Percentiles rank a stretch among this genome's conserved stretches.
Evolutionary conservation across 2,888 invertebrate genomes (phyloP).

Genomic region (Pristionchus exspectatus): DNA sequence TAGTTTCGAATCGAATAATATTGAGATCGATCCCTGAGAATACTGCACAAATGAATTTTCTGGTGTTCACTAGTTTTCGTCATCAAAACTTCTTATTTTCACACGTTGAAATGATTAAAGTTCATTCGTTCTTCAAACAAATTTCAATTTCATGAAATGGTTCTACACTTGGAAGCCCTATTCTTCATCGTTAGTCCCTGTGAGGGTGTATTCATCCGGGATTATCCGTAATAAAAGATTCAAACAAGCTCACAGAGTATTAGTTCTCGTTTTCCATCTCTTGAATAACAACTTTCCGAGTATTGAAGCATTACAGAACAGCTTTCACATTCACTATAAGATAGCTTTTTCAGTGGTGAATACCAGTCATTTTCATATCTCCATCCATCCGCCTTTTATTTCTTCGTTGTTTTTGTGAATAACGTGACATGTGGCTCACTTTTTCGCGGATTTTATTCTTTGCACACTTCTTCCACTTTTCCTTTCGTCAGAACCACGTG

Average conservation of each 20-base stretch:
- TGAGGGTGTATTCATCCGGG: not conserved
- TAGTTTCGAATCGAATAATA: too few relatives aligned
- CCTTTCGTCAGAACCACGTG: not conserved
- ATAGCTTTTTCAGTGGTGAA: not conserved
- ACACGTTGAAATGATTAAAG: too few relatives aligned
- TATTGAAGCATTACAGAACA: not conserved
- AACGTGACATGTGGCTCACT: not conserved
- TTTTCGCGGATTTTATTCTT: not conserved
- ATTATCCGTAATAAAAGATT: not conserved
- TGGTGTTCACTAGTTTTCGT: too few relatives aligned
- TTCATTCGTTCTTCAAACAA: too few relatives aligned
- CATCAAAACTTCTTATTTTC: too few relatives aligned
- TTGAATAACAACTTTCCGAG: not conserved
- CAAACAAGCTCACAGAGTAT: not conserved
- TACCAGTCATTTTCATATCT: not conserved
- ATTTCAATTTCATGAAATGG: not conserved
- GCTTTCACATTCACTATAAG: not conserved
- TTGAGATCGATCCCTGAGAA: too few relatives aligned
- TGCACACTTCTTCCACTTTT: not conserved
- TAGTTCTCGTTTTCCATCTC: conserved; percentile 13
- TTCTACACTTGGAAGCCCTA: not conserved
- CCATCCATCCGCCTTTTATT: not conserved
- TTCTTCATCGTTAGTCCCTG: not conserved
- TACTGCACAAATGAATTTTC: too few relatives aligned
- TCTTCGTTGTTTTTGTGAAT: not conserved